A percentile compares a stretch with the other conserved stretches of the same genome.
phyloP scores from a whole-genome alignment of 2,888 invertebrate species.

The Aspidiotus destructor region DNA sequence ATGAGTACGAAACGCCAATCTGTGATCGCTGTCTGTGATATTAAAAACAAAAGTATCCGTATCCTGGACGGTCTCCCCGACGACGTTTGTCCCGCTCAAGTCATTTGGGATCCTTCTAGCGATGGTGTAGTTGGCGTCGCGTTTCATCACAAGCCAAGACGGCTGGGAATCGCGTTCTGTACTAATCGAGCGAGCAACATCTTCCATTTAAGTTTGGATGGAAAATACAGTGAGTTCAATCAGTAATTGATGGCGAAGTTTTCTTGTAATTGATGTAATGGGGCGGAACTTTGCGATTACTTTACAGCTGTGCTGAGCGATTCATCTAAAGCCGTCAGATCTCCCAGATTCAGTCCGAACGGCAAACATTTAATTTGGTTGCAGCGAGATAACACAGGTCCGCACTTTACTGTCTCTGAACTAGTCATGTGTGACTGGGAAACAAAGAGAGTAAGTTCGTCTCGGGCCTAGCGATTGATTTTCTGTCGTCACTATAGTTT shows the following conservation, averaged over 20 bases:
- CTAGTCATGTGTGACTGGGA: conserved; percentile 48
- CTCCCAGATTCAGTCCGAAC: conserved; percentile 54
- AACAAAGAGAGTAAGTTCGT: conserved; percentile 36
- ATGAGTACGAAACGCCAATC: conserved; percentile 60
- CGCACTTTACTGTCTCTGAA: conserved; percentile 59
- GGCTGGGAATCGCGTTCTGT: conserved; percentile 69
- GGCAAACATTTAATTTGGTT: conserved; percentile 60
- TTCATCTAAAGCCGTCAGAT: conserved; percentile 49
- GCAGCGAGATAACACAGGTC: conserved; percentile 56
- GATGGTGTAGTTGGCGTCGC: conserved; percentile 59
- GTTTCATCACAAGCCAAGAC: conserved; percentile 58
- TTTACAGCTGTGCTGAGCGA: conserved; percentile 48
- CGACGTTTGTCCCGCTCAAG: conserved; percentile 44
- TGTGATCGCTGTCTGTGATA: conserved; percentile 57
- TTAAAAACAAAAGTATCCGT: conserved; percentile 47
- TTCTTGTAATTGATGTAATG: too few species aligned
- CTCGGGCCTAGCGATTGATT: not conserved
- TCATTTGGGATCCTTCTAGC: conserved; percentile 46
- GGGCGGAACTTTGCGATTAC: too few species aligned
- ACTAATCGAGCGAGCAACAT: conserved; percentile 59
- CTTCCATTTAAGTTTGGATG: conserved; percentile 50
- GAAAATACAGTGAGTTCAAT: conserved; percentile 47
- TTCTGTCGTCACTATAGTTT: not conserved
- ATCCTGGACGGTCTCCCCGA: conserved; percentile 39
- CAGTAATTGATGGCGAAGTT: too few species aligned